Evolutionary conservation across 1,140 invertebrate species (phyloP).

Genomic region (Colletes gigas): DNA sequence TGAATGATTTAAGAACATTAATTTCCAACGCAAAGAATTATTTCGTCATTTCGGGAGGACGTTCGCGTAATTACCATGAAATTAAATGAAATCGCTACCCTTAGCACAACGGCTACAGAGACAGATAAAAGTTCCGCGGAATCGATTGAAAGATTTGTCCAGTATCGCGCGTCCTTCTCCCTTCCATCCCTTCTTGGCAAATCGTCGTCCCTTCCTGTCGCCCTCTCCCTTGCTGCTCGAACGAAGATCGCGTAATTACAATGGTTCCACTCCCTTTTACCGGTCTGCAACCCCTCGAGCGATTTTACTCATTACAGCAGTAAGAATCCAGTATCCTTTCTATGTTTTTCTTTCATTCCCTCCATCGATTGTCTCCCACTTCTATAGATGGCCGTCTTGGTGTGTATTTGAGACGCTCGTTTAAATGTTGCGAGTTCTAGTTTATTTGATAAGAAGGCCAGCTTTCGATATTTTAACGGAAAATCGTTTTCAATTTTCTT

Average conservation of each 20-base stretch:
- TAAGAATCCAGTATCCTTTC: conserved; percentile 1
- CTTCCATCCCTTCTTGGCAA: neutral
- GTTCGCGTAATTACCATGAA: too few species aligned
- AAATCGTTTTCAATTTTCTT: neutral
- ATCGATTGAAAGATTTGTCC: conserved; percentile 4
- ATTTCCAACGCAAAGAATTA: too few species aligned
- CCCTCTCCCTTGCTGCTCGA: conserved; percentile 29
- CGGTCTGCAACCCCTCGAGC: conserved; percentile 37
- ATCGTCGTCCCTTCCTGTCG: conserved; percentile 6
- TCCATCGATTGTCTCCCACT: conserved; percentile 16
- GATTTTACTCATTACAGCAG: conserved; percentile 16
- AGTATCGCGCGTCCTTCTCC: conserved; percentile 12
- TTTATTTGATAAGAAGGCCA: neutral
- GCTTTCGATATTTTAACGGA: neutral
- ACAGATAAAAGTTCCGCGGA: too few species aligned
- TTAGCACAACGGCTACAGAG: too few species aligned
- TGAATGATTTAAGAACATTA: too few species aligned
- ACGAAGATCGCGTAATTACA: conserved; percentile 57
- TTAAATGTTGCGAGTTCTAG: neutral
- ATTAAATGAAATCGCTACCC: too few species aligned
- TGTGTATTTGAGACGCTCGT: neutral
- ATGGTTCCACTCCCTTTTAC: conserved; percentile 35
- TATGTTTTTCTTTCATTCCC: conserved; percentile 24
- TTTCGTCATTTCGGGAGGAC: too few species aligned
- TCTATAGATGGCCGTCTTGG: neutral